Base-by-base conservation (phyloP, 2,888 invertebrate genomes). In the Pardosa pseudoannulata region DNA sequence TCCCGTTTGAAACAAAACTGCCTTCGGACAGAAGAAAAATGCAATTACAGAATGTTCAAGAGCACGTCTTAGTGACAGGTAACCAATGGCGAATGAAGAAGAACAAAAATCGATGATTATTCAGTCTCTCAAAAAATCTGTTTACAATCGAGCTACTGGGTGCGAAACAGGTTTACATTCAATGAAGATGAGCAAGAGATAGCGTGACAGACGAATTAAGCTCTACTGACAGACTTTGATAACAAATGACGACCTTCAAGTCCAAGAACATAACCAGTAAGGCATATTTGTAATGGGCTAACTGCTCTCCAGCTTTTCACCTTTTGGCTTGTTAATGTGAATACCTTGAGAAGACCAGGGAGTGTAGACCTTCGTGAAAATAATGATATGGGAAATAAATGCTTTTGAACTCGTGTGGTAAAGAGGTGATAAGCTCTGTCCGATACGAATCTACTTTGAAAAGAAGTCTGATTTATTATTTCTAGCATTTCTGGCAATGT, bases 201-300 rank as follows among this genome's bases (percentile, higher is more conserved):
- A 6, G 23, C 64, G 65, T 72, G 79, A 72, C 71, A 79, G n/a
- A 32, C 41, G 72, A 71, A 79, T 79, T 72, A 79, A 70, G 62
- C 29, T 19, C 23, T 39, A 31, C 41, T 76, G 75, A n/a, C 50
- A 76, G 23, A 64, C 46, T 27, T 5, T 13, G 36, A 65, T 72
- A 62, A 72, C 64, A 79, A 79, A 79, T 72, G 72, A 36, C 29
- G 72, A 64, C 64, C 79, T 71, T 79, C 39, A 36, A 32, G n/a
- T n/a, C n/a, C n/a, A n/a, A n/a, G n/a, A n/a, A n/a, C n/a, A n/a
- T n/a, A n/a, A n/a, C n/a, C n/a, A n/a, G n/a, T n/a, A n/a, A n/a
- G n/a, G n/a, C n/a, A n/a, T n/a, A n/a, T n/a, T n/a, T n/a, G n/a
- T n/a, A n/a, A n/a, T n/a, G n/a, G n/a, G n/a, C n/a, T n/a, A n/a